A percentile compares a stretch with the other conserved stretches of the same genome.
Conservation (phyloP, 2,888 invertebrate species). For the Caenorhabditis becei region DNA sequence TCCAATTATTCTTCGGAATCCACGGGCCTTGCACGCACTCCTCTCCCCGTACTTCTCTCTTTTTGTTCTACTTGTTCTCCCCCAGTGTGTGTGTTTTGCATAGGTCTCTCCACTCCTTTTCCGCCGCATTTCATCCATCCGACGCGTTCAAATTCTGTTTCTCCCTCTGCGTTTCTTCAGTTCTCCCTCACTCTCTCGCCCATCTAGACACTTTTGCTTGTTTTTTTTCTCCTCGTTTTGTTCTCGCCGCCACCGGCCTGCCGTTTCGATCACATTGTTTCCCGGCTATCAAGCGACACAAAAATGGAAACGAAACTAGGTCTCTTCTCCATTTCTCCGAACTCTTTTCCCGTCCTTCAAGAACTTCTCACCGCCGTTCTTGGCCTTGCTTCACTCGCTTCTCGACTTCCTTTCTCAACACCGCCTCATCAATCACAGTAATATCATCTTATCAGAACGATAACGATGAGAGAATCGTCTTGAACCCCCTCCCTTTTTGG, state of each 20-base stretch:
- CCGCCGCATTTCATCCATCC: conserved; percentile 11
- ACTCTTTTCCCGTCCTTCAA: neutral
- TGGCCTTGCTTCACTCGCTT: neutral
- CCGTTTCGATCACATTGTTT: conserved; percentile 20
- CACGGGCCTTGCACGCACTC: conserved; percentile 8
- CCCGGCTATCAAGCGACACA: neutral
- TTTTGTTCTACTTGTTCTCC: conserved; percentile 35
- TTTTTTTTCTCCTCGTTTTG: neutral
- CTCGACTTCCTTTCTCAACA: neutral
- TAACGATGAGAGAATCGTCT: conserved; percentile 2
- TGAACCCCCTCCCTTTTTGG: neutral
- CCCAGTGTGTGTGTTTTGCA: conserved; percentile 29
- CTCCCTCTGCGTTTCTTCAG: conserved; percentile 22
- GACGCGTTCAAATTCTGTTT: conserved; percentile 21
- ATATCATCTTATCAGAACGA: neutral
- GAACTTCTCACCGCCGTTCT: neutral
- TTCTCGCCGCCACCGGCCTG: conserved; percentile 3
- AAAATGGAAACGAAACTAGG: neutral
- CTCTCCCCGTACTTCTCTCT: conserved; percentile 12
- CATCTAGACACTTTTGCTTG: neutral
- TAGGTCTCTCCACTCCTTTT: conserved; percentile 18
- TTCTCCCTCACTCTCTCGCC: neutral
- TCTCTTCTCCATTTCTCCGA: neutral
- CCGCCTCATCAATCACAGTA: neutral
- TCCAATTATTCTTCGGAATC: conserved; percentile 44